Evolutionary conservation across 2,888 invertebrate species (phyloP), one percentile per base, ranked within the genome.

Genomic region (Strigamia transsilvanica): DNA sequence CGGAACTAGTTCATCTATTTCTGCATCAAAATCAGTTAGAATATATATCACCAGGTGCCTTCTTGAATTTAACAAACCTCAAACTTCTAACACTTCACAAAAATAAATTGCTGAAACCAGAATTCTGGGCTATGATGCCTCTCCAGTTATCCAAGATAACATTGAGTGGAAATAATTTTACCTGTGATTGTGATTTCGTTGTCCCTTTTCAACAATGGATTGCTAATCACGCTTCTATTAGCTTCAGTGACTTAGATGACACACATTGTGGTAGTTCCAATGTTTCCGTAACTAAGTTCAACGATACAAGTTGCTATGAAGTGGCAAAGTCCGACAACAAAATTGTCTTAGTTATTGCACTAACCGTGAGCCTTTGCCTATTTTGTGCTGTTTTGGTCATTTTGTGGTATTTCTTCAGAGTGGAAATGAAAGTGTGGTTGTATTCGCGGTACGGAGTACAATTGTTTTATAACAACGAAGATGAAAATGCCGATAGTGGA

Each of bases 341-440:
- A 12, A 7, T 13, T 3, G 41, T 42, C 7, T 5, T 12, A 12
- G 41, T 79, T n/a, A 12, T 79, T 23, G 79, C 18, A 5, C 42
- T 51, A 10, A 51, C 23, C 5, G 7, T 42, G 2, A 46, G 46
- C 18, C 1, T 80, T 23, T 23, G 5, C 2, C 1, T 2, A 21
- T 32, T 80, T 21, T 32, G 46, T 4, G n/a, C n/a, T 2, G 12
- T 42, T 21, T 23, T 80, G 7, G 10, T 3, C 2, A 21, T 80
- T 46, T 21, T 80, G 7, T 12, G 6, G 32, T 51, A 42, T 46
- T 21, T 46, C 18, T 80, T 46, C 15, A 34, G 80, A 13, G 5
- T 80, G 12, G 80, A 80, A 80, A n/a, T 80, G 18, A 34, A 93
- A 86, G 90, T 93, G 1, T 93, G 92, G 92, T 86, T 93, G 15